Conservation (phyloP, 2,113 vertebrate genomes). For the Casuarius casuarius region DNA sequence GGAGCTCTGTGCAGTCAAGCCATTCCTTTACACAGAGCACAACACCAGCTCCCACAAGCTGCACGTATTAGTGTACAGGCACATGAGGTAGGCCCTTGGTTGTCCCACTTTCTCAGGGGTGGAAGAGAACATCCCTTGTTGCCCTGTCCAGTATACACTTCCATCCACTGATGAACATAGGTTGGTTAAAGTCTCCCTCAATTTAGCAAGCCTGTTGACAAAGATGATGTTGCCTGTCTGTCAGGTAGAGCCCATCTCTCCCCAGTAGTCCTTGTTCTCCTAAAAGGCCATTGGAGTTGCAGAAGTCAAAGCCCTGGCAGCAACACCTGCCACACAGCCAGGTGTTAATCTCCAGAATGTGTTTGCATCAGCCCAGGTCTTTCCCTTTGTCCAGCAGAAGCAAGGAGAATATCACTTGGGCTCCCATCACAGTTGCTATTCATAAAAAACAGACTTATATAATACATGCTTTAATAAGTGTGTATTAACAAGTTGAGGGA, state of each 20-base stretch:
- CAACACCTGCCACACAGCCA: neutral
- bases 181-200: neutral
- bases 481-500: no score
- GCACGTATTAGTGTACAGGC: neutral
- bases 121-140: neutral
- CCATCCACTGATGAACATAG: neutral
- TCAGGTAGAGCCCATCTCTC: neutral
- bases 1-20: neutral
- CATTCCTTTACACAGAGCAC: neutral
- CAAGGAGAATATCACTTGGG: neutral
- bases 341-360: neutral
- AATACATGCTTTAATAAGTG: no score
- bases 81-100: neutral
- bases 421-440: neutral
- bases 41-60: neutral
- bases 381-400: neutral
- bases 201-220: neutral
- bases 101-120: neutral
- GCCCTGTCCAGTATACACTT: neutral
- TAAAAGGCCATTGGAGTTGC: neutral
- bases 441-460: neutral
- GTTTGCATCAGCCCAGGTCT: neutral
- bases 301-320: neutral
- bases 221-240: neutral
- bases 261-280: neutral